Evolutionary conservation across 2,113 vertebrate genomes (phyloP), one percentile per base, ranked within the genome.

Genomic region (Xyrauchen texanus): DNA sequence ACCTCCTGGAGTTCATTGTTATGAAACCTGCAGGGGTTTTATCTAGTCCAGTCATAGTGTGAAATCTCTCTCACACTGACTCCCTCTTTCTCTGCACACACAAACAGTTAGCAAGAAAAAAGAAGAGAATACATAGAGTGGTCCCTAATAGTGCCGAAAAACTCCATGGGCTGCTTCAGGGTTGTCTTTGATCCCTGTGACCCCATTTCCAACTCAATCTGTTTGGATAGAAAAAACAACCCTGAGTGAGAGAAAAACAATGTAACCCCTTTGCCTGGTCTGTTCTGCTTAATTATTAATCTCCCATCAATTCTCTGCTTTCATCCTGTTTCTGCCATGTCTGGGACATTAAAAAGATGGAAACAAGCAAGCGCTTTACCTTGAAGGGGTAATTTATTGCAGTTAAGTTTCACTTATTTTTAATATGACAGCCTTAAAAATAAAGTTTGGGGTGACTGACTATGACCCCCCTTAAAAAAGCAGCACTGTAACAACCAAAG

Each of bases 191-290:
- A 88, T 87, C 87, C 89, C 86, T 34, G 87, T 85, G 86, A 81
- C 86, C 81, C 84, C 86, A 87, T 85, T 84, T 88, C 85, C 87
- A 87, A 88, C 88, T 87, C 88, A 88, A 88, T 91, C 86, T 92
- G 90, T 91, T 92, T 85, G 86, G 87, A 65, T 49, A 65, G 62
- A 88, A 88, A 88, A 86, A 82, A 86, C 76, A 78, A 84, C 86
- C 90, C 86, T 86, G 86, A 86, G 87, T 84, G 87, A 91, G 87
- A 91, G 21, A 34, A 92, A 89, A 89, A 90, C 87, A 89, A 83
- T 77, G 78, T 81, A 83, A 81, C 66, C 81, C 65, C 81, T 82
- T 71, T 82, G 80, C 85, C 88, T 80, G 82, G 82, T 86, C 86
- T 83, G 86, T 83, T 80, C 70, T 68, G 63, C 49, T 81, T 60